These are phyloP conservation scores for Pteruthius melanotis DNA, from an alignment of 2,113 vertebrate genomes.

Conservation along the genomic window DNA sequence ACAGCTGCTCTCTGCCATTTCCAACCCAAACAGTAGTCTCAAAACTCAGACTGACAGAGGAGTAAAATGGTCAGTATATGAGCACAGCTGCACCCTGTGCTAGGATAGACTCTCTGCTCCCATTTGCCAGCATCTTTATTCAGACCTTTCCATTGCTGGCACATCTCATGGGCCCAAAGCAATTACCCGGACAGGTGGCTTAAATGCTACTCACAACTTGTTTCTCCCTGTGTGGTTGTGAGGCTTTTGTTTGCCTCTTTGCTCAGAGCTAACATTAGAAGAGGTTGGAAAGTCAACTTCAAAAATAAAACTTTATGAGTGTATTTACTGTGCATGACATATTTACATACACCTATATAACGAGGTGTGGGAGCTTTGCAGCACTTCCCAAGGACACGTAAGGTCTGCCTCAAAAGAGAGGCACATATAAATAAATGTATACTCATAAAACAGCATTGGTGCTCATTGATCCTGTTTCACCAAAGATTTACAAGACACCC, in stretches of 20 bases:
- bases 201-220: not conserved
- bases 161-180: not conserved
- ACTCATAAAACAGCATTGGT: not conserved
- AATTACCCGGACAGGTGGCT: not conserved
- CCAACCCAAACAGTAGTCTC: not conserved
- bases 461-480: not conserved
- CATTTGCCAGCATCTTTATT: not conserved
- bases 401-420: not conserved
- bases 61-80: not conserved
- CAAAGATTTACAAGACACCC: not conserved
- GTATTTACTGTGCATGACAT: not conserved
- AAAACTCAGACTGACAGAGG: not conserved
- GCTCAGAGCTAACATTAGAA: not conserved
- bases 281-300: not conserved
- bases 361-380: not conserved
- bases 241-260: slow-evolving; percentile 2
- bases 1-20: not conserved
- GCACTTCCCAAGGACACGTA: not conserved
- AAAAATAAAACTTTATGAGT: not conserved
- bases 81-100: not conserved
- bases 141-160: slow-evolving; percentile 45
- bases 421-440: not conserved
- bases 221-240: not conserved
- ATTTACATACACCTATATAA: not conserved
- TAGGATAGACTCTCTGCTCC: not conserved